Conservation (phyloP, 2,113 vertebrate genomes). For the Capreolus pygargus region DNA sequence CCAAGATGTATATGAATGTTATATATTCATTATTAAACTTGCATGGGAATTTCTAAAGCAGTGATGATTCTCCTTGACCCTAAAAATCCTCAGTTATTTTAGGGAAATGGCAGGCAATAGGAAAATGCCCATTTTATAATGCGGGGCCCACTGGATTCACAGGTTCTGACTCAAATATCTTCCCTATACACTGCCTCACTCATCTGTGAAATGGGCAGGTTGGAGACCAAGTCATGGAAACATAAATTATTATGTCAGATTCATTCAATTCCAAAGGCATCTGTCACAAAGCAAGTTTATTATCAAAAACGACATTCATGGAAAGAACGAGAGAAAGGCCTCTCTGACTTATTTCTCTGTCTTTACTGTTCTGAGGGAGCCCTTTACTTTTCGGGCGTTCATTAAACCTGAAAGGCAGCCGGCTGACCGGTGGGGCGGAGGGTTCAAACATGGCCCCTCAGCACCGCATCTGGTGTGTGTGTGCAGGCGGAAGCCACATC, state of each 20-base stretch:
- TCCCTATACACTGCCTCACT: rapidly evolving
- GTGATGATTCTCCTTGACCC: neutral
- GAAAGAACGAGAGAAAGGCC: rapidly evolving
- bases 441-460: neutral
- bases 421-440: neutral
- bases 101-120: neutral
- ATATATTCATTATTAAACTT: neutral
- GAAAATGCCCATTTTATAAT: neutral
- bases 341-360: neutral
- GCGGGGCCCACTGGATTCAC: rapidly evolving
- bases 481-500: neutral
- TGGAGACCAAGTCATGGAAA: rapidly evolving
- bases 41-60: neutral
- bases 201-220: neutral
- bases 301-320: neutral
- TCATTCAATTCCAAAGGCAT: rapidly evolving
- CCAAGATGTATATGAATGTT: neutral
- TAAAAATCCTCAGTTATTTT: neutral
- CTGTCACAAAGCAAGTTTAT: neutral
- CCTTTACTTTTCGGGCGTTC: rapidly evolving
- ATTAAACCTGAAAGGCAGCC: neutral
- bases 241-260: neutral
- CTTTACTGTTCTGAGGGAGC: neutral
- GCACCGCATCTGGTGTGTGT: rapidly evolving
- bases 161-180: rapidly evolving